Percentiles rank a stretch among this genome's conserved stretches.
Conservation (phyloP, 2,888 invertebrate species). For the Eupithecia dodoneata region DNA sequence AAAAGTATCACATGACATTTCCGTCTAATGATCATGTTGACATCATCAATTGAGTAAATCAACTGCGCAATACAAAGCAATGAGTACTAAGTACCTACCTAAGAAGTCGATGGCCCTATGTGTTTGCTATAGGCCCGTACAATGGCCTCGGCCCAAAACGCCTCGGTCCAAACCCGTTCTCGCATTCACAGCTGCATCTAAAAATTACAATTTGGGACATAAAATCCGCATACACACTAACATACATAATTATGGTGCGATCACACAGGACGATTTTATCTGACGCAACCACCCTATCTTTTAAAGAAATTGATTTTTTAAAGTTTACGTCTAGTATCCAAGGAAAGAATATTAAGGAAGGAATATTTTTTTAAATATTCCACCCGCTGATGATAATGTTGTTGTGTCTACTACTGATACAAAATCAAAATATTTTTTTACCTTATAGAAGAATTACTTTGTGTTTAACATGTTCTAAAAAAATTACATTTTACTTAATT, state of each 20-base stretch:
- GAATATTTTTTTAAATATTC: too few species aligned
- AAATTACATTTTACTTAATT: too few species aligned
- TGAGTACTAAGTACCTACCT: conserved; percentile 10
- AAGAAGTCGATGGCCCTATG: conserved; percentile 15
- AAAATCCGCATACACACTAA: conserved; percentile 50
- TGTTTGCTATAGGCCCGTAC: conserved; percentile 8
- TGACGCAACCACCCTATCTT: background rate
- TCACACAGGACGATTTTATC: background rate
- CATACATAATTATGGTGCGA: conserved; percentile 19
- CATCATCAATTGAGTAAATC: conserved; percentile 8
- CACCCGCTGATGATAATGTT: too few species aligned
- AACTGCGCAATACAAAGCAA: conserved; percentile 13
- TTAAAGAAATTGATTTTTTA: background rate
- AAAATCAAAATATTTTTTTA: too few species aligned
- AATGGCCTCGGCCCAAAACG: conserved; percentile 28
- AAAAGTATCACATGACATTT: background rate
- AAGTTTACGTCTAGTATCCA: too few species aligned
- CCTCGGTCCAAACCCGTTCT: conserved; percentile 32
- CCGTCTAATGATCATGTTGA: background rate
- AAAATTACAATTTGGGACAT: conserved; percentile 53
- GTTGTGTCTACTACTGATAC: too few species aligned
- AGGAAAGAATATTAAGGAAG: too few species aligned
- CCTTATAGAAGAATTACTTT: too few species aligned
- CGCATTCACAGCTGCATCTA: conserved; percentile 53
- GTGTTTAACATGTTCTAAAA: too few species aligned